Conservation (phyloP, 37 sponge, comb jelly and placozoan genomes). For the Corticium candelabrum region DNA sequence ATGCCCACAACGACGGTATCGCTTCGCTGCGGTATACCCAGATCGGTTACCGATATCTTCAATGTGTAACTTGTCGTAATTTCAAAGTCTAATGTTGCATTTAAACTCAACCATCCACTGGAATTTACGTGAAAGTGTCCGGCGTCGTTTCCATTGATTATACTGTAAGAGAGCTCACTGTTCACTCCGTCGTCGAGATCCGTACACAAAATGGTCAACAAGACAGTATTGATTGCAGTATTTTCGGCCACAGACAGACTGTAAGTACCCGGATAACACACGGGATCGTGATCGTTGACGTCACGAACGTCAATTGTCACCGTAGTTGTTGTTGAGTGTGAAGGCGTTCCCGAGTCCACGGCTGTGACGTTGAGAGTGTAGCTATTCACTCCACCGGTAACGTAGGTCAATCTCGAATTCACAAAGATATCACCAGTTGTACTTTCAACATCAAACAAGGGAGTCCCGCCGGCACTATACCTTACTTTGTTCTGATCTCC, state of each 20-base stretch:
- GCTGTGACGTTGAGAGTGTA: background rate
- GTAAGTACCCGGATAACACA: background rate
- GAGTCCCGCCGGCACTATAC: slow-evolving; percentile 15
- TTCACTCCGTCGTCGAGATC: background rate
- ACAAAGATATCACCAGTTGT: background rate
- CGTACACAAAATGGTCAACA: background rate
- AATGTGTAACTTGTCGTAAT: background rate
- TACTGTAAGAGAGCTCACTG: background rate
- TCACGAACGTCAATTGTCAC: slow-evolving; percentile 8
- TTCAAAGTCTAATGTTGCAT: background rate
- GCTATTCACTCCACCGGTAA: background rate
- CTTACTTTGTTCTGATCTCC: slow-evolving; percentile 34
- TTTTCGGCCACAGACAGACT: background rate
- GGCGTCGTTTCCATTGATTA: background rate
- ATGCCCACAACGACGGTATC: slow-evolving; percentile 1
- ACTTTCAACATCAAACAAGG: background rate
- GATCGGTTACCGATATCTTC: background rate
- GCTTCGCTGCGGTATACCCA: background rate
- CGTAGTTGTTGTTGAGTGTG: background rate
- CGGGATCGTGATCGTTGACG: slow-evolving; percentile 23
- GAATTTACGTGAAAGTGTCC: background rate
- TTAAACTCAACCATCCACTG: background rate
- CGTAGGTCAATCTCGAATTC: background rate
- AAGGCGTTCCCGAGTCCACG: background rate
- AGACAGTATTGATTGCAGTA: background rate